Evolutionary conservation across 2,113 vertebrate genomes (phyloP).

Genomic region (Tinamus guttatus): DNA sequence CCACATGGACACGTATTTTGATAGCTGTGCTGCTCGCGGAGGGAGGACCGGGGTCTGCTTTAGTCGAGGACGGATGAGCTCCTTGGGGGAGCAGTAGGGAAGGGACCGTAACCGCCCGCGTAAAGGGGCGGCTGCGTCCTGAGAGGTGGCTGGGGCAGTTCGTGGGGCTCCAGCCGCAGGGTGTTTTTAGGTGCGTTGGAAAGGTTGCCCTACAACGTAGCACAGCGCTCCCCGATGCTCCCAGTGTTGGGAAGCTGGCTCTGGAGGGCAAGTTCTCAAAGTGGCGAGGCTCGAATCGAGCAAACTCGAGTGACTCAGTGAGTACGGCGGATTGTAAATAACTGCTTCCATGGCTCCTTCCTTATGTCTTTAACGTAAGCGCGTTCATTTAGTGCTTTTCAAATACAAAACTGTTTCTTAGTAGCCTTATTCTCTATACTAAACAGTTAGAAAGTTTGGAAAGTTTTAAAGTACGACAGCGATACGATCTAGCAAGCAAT

Average conservation of each 20-base stretch:
- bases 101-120: neutral
- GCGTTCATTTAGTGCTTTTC: neutral
- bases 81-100: neutral
- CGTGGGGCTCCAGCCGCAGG: neutral
- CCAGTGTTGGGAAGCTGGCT: accelerated
- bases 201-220: neutral
- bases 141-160: accelerated
- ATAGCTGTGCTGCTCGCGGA: neutral
- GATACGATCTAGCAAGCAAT: neutral
- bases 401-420: neutral
- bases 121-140: neutral
- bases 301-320: neutral
- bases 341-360: neutral
- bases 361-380: neutral
- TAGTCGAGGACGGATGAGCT: neutral
- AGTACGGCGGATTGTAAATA: neutral
- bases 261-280: neutral
- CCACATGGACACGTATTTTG: slow-evolving; percentile 29
- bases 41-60: neutral
- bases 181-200: accelerated
- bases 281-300: neutral
- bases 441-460: slow-evolving; percentile 47
- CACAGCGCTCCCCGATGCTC: accelerated
- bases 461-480: slow-evolving; percentile 44
- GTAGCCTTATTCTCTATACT: accelerated